Base-by-base conservation (phyloP, 2,113 vertebrate species). In the Cygnus atratus region DNA sequence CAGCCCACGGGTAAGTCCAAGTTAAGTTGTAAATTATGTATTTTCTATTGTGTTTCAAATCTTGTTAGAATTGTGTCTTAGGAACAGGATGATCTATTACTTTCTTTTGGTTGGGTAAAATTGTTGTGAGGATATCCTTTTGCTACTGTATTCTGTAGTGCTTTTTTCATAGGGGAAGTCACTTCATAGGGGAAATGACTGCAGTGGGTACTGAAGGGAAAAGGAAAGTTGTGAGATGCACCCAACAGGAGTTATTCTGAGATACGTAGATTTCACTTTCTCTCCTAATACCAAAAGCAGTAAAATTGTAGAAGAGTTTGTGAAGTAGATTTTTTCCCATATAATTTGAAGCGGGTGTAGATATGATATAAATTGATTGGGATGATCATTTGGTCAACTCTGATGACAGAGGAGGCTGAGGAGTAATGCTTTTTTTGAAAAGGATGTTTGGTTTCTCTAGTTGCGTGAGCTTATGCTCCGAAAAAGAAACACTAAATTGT, bases 1-100 rank as follows among this genome's bases (percentile, higher is more conserved):
- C 94, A 98, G 98, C 33, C 99, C 99, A 91, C 98, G 98, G 99
- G 99, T 99, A 97, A 98, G 98, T 97, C 63, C 80, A 59, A 55
- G 80, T 72, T 2, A 13, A 84, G 76, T 19, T 90, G 57, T 77
- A 93, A 93, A 95, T 90, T 13, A 81, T n/a, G 8, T 52, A 4
- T 80, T 94, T 94, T 43, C 87, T 77, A 14, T 89, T 90, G 91
- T 96, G 73, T 68, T 96, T 70, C 58, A 62, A 80, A 59, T 68
- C 79, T 84, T 83, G 48, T 29, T 84, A 41, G 87, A 89, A 48
- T 24, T 82, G 37, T 77, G 50, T 74, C 43, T 16, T 63, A 68
- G 75, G 46, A 91, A 63, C 85, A 81, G 68, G 73, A 78, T 93
- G 88, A 84, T 92, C 22, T 74, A 41, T 84, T 58, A 25, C 46